phyloP scores from a whole-genome alignment of 1,140 invertebrate species.

The Hyphantria cunea region DNA sequence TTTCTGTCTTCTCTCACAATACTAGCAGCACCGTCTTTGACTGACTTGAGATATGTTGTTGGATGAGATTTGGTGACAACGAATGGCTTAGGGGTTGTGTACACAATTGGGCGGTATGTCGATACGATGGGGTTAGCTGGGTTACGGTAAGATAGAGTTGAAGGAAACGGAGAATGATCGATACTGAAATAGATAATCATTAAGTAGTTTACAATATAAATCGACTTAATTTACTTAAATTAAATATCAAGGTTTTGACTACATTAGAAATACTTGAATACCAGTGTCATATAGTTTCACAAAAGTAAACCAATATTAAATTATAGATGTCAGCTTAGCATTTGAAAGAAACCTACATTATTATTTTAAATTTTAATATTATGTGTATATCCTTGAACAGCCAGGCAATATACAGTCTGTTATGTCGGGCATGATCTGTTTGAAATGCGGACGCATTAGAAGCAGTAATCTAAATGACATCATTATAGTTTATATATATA shows the following conservation, averaged over 20 bases:
- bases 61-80: slow-evolving; percentile 28
- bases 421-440: neutral
- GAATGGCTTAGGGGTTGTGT: slow-evolving; percentile 17
- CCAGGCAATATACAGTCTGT: slow-evolving; percentile 13
- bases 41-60: slow-evolving; percentile 33
- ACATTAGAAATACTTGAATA: too few relatives aligned
- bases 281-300: too few relatives aligned
- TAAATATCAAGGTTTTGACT: too few relatives aligned
- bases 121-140: slow-evolving; percentile 5
- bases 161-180: slow-evolving; percentile 6
- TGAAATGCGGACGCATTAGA: slow-evolving; percentile 8
- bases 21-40: slow-evolving; percentile 48
- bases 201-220: too few relatives aligned
- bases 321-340: too few relatives aligned
- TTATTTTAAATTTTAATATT: slow-evolving; percentile 3
- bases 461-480: neutral
- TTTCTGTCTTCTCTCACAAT: slow-evolving; percentile 65
- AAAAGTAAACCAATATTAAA: too few relatives aligned
- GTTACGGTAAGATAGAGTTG: slow-evolving; percentile 30
- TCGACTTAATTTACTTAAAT: too few relatives aligned
- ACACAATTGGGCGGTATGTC: slow-evolving; percentile 24
- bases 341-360: slow-evolving; percentile 6
- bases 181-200: slow-evolving; percentile 22
- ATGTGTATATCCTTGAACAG: slow-evolving; percentile 17
- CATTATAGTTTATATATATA: too few relatives aligned